Evolutionary conservation across 2,113 vertebrate genomes (phyloP), one percentile per base, ranked within the genome.

Genomic region (Tinamus guttatus): DNA sequence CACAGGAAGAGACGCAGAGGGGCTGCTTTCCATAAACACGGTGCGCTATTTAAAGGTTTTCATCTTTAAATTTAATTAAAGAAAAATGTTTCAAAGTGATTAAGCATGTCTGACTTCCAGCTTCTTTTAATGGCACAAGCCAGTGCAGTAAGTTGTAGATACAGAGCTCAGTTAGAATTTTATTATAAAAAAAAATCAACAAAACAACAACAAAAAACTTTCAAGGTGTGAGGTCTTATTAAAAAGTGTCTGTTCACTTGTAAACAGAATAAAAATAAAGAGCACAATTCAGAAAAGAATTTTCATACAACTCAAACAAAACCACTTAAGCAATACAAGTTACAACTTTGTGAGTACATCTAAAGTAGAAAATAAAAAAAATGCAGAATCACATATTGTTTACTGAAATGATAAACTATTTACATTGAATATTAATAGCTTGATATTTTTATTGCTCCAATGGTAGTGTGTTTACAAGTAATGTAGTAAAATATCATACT

Each of bases 211-310:
- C 4, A n/a, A 30, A 77, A 85, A 95, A 78, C 51, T 94, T 93
- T 97, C 74, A 94, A 96, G 93, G 88, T 93, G 75, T 96, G 93
- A 97, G 91, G 83, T 97, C 93, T 93, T 93, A 87, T 95, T 96
- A 85, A 95, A 97, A 97, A 97, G 94, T 97, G 96, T 87, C 85
- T 87, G 88, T 95, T 97, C 90, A 96, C 88, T 96, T 97, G 93
- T 97, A 97, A 98, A 98, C 95, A 96, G 96, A 97, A 96, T 90
- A 76, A 96, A 97, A 97, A 71, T 91, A 62, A 86, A 95, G 94
- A 85, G 95, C 95, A 87, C 91, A 74, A 87, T 94, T 82, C 56
- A 94, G 93, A 24, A 49, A 94, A 93, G 90, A 92, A 91, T 40
- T 96, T 68, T 86, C 86, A 93, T 75, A 97, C 81, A 97, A 87